phyloP scores from a whole-genome alignment of 2,888 invertebrate genomes.

The Hipparchia semele region DNA sequence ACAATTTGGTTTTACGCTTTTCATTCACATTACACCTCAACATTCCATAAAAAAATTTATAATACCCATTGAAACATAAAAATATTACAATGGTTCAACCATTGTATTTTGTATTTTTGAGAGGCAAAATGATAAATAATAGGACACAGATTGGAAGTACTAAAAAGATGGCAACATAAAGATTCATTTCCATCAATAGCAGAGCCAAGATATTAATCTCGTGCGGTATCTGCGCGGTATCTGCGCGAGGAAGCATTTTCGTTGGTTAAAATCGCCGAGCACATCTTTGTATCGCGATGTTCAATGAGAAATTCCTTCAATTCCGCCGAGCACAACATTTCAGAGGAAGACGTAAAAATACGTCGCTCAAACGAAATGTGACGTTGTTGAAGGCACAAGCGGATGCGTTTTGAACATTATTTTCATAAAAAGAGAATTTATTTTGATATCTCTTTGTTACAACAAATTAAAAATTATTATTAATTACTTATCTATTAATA shows the following conservation, averaged over 20 bases:
- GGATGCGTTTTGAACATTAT: slow-evolving; percentile 8
- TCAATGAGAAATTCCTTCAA: slow-evolving; percentile 64
- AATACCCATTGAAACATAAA: too few relatives aligned
- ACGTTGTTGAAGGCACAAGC: slow-evolving; percentile 41
- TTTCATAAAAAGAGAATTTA: too few relatives aligned
- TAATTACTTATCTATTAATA: too few relatives aligned
- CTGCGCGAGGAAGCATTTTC: slow-evolving; percentile 23
- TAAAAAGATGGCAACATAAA: not conserved
- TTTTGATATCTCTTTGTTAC: too few relatives aligned
- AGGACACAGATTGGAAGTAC: not conserved
- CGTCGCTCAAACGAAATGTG: slow-evolving; percentile 44
- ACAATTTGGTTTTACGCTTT: too few relatives aligned
- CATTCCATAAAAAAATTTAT: too few relatives aligned
- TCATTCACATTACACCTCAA: too few relatives aligned
- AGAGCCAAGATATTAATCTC: slow-evolving; percentile 11
- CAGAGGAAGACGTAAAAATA: slow-evolving; percentile 58
- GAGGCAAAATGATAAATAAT: not conserved
- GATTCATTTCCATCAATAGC: slow-evolving; percentile 4
- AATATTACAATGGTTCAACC: too few relatives aligned
- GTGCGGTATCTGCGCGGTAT: slow-evolving; percentile 18
- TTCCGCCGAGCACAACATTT: slow-evolving; percentile 55
- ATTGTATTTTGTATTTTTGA: too few relatives aligned
- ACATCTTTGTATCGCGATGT: slow-evolving; percentile 46
- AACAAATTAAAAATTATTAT: too few relatives aligned
- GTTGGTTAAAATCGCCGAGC: slow-evolving; percentile 44